Evolutionary conservation across 2,113 vertebrate species (phyloP).

Genomic region (Numenius arquata): DNA sequence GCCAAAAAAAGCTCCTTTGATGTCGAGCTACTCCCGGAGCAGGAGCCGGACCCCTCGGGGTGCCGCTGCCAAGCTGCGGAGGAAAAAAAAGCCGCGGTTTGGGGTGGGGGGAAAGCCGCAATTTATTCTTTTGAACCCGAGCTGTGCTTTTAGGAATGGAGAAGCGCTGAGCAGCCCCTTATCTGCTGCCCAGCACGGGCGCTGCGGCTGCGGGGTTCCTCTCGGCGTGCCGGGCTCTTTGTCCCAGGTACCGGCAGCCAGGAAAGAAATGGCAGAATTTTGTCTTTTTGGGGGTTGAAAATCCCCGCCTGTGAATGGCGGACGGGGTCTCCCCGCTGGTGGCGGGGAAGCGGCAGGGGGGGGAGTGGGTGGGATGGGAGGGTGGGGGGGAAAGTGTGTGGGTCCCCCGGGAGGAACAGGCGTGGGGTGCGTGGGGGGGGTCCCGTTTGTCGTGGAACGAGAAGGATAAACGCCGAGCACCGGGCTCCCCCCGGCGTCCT

Average conservation of each 20-base stretch:
- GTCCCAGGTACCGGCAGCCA: not conserved
- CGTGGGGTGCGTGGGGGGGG: rapidly evolving
- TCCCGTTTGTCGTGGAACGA: not conserved
- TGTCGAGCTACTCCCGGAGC: rapidly evolving
- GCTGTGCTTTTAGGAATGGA: not conserved
- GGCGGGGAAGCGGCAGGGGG: not conserved
- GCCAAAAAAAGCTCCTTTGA: not conserved
- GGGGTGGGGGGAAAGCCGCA: not conserved
- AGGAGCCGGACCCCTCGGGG: rapidly evolving
- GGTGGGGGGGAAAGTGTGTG: not conserved
- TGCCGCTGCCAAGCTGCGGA: not conserved
- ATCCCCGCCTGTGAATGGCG: rapidly evolving
- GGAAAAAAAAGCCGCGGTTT: not conserved
- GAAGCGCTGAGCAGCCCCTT: not conserved
- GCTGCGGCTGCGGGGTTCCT: not conserved
- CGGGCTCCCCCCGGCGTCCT: rapidly evolving
- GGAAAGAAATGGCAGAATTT: not conserved
- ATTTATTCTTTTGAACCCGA: not conserved
- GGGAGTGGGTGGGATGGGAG: too few relatives aligned
- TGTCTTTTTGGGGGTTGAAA: not conserved
- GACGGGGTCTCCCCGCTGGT: not conserved
- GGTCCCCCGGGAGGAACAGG: not conserved
- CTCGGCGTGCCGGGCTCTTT: not conserved
- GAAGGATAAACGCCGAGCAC: not conserved
- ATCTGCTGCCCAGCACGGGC: not conserved